phyloP scores from a whole-genome alignment of 1,140 invertebrate genomes.

The Aporrectodea caliginosa region DNA sequence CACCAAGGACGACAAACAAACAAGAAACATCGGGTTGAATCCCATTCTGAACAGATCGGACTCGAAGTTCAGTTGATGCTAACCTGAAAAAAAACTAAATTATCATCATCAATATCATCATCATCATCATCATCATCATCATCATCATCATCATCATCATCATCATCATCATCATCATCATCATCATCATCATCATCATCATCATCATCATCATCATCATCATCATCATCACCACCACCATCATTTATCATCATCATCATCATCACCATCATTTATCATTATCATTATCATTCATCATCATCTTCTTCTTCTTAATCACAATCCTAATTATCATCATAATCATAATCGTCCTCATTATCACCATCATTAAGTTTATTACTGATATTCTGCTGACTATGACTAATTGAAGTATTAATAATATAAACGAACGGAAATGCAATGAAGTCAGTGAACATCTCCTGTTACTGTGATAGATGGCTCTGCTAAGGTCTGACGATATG shows the following conservation, averaged over 20 bases:
- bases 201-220: constrained; percentile 1
- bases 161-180: constrained; percentile 2
- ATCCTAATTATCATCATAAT: too few relatives aligned
- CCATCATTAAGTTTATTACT: too few relatives aligned
- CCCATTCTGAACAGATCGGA: too few relatives aligned
- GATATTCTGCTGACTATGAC: too few relatives aligned
- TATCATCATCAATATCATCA: background rate
- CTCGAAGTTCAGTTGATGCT: too few relatives aligned
- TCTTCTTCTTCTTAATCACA: background rate
- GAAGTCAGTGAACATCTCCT: too few relatives aligned
- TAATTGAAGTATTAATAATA: too few relatives aligned
- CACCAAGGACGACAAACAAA: background rate
- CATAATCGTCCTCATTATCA: too few relatives aligned
- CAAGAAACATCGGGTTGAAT: background rate
- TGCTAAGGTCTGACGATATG: too few relatives aligned
- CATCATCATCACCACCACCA: background rate
- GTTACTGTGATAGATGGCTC: too few relatives aligned
- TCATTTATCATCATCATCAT: constrained; percentile 1
- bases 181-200: constrained; percentile 2
- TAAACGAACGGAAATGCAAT: too few relatives aligned
- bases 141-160: constrained; percentile 3
- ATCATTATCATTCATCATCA: background rate
- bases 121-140: constrained; percentile 2
- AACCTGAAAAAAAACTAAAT: too few relatives aligned
- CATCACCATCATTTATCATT: background rate